Percentiles rank a stretch among this genome's conserved stretches.
phyloP scores from a whole-genome alignment of 1,140 invertebrate genomes.

The Brachionus calyciflorus region DNA sequence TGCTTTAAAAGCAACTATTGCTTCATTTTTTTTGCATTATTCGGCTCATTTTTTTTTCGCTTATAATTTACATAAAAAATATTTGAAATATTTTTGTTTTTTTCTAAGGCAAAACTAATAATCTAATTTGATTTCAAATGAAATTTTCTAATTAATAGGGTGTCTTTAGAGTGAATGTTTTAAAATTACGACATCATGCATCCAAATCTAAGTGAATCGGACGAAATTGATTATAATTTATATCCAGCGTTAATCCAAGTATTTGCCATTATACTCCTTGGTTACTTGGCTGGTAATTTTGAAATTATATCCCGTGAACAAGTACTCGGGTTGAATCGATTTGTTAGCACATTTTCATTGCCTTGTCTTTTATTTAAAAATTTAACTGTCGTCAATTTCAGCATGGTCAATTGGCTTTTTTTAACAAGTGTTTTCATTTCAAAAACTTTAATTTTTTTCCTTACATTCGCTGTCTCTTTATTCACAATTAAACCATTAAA shows the following conservation, averaged over 20 bases:
- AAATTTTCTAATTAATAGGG: too few relatives aligned
- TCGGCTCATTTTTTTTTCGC: not conserved
- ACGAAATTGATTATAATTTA: slow-evolving; percentile 69
- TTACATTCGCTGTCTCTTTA: slow-evolving; percentile 74
- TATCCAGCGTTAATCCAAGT: slow-evolving; percentile 85
- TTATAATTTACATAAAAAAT: not conserved
- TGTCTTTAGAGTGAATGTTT: not conserved
- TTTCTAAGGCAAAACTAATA: too few relatives aligned
- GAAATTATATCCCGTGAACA: slow-evolving; percentile 78
- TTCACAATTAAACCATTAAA: slow-evolving; percentile 75
- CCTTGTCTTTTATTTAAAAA: slow-evolving; percentile 87
- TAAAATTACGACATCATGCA: not conserved
- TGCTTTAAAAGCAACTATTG: not conserved
- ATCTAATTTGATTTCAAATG: not conserved
- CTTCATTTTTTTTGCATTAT: not conserved
- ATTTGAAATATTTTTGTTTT: too few relatives aligned
- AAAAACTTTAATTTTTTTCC: slow-evolving; percentile 79
- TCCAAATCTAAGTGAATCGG: not conserved
- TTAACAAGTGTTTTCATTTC: slow-evolving; percentile 77
- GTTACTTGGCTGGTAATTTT: slow-evolving; percentile 81
- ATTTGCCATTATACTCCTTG: slow-evolving; percentile 83
- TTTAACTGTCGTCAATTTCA: slow-evolving; percentile 78
- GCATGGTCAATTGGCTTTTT: slow-evolving; percentile 79
- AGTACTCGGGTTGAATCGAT: slow-evolving; percentile 84
- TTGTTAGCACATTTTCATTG: slow-evolving; percentile 86